Base-by-base conservation (phyloP, 2,797 vertebrate genomes). In the Enteromius viviparus region DNA sequence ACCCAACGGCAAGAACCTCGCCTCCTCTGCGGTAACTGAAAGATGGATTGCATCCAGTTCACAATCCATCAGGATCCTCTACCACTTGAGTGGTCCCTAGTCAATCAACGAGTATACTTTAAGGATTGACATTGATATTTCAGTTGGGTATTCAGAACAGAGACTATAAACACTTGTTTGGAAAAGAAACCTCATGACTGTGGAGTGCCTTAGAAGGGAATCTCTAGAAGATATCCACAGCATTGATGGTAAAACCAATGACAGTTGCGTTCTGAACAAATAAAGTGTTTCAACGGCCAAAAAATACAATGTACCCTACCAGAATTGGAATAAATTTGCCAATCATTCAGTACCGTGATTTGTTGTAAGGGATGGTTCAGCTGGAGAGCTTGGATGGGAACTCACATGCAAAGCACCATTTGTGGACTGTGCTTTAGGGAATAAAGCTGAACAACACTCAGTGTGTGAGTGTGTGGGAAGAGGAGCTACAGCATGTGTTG, bases 51-150 rank as follows among this genome's bases (percentile, higher is more conserved):
- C 65, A 85, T 75, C 34, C 68, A 78, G 53, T 58, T 26, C 23
- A 66, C 75, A 83, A 83, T 78, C 69, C 81, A 71, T 81, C 51
- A 85, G 74, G 42, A 80, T 74, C 29, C 42, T 77, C 53, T 69
- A 78, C 14, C 47, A 79, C 76, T 47, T 70, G 47, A 1, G 8
- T 23, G 53, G 58, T 77, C 80, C 21, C 72, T 17, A 80, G 80
- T 75, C 60, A 45, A 71, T 76, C 79, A 85, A 83, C 71, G 34
- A 81, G 81, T 76, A 60, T 60, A 55, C 76, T 76, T 71, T 10
- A 70, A 64, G 19, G 77, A 65, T 9, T 77, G 45, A 66, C 58
- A 55, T 49, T 74, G 26, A 75, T 75, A 74, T 85, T 75, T 69
- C 29, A 78, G 51, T n/a, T 23, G 34, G 34, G 77, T 68, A 76